Base-by-base conservation (phyloP, 1,140 invertebrate genomes). In the Eubasilissa regina region DNA sequence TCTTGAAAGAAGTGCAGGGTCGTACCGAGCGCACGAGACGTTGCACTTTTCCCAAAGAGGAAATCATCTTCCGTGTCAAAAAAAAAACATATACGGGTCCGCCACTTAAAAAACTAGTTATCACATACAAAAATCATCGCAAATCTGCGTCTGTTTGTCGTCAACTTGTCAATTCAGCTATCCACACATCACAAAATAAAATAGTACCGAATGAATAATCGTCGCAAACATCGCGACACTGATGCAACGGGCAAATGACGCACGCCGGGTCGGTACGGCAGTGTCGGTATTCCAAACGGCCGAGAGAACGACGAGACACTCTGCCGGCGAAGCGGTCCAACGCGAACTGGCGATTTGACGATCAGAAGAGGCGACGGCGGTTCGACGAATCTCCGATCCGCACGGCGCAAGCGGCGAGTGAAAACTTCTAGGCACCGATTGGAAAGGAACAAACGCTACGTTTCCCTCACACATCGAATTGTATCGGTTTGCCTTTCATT, bases 231-330 rank as follows among this genome's bases (percentile, higher is more conserved):
- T 25, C 7, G 25, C 6, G 4, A 70, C 19, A 51, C 11, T 17
- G 66, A 25, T 70, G 66, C 66, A 53, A 48, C 19, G 13, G 19
- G 15, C 11, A 8, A 19, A 70, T 70, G 66, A 70, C 66, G 66
- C 66, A 70, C 45, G 66, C 66, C 19, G 66, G 66, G 66, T 53
- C 51, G 53, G 53, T 13, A 56, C 55, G 43, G n/a, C 25, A 17
- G 56, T 60, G 25, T 45, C 51, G 17, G 44, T 4, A 13, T 11
- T 44, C 25, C 10, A 35, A 62, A 62, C 58, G 9, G 13, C 3
- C 35, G 43, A 84, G 85, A 86, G 85, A 86, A 86, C 86, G 85
- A 84, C 85, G 86, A 85, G 84, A 85, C 84, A 83, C 79, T 85
- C 84, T 84, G 83, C 85, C 80, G 85, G 84, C 85, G 85, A 85